phyloP scores from a whole-genome alignment of 2,797 vertebrate genomes.

The Crenuchus spilurus region DNA sequence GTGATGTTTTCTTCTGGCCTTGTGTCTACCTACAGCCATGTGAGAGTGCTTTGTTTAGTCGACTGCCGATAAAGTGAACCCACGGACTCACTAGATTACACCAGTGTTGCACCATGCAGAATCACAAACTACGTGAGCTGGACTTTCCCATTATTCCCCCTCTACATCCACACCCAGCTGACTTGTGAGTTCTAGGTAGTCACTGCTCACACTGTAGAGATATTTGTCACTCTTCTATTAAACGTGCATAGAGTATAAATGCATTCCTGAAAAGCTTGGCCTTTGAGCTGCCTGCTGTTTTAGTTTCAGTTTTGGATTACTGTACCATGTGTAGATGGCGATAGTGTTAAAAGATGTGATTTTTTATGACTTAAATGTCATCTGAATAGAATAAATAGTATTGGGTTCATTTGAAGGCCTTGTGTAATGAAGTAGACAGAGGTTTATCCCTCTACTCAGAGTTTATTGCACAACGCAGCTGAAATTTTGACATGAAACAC shows the following conservation, averaged over 20 bases:
- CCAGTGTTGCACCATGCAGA: conserved; percentile 4
- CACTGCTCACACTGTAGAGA: neutral
- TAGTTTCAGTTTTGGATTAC: neutral
- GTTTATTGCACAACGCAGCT: too few species aligned
- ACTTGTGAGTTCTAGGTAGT: neutral
- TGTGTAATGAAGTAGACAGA: too few species aligned
- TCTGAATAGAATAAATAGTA: too few species aligned
- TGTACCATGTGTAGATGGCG: neutral
- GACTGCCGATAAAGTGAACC: neutral
- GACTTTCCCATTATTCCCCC: conserved; percentile 43
- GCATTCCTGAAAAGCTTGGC: neutral
- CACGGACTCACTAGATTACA: conserved; percentile 2
- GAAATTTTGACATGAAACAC: too few species aligned
- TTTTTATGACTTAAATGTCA: too few species aligned
- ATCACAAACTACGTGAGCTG: neutral
- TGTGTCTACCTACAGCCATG: neutral
- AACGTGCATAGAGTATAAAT: neutral
- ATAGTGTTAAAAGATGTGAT: too few species aligned
- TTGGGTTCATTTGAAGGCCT: too few species aligned
- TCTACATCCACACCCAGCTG: neutral
- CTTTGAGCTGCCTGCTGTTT: neutral
- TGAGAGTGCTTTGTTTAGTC: neutral
- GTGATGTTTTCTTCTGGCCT: neutral
- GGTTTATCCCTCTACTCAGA: too few species aligned
- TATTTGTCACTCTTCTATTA: neutral